Base-by-base conservation (phyloP, 1,140 invertebrate species). In the Coelopa frigida region DNA sequence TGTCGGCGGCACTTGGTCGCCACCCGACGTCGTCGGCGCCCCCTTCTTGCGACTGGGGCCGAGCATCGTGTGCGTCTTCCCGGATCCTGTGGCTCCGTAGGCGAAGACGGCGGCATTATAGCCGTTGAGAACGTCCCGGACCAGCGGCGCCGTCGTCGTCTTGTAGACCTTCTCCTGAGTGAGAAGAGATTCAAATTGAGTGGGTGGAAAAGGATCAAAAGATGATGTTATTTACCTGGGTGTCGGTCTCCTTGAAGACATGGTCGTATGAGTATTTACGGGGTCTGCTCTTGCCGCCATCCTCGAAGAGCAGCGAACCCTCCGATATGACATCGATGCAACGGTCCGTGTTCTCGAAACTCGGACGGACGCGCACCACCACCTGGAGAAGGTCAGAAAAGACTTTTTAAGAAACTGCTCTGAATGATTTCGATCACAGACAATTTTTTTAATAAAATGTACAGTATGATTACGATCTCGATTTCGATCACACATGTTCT, bases 81-180 rank as follows among this genome's bases (percentile, higher is more conserved):
- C 65, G 2, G 61, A 68, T 5, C 62, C 65, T 1, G 62, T 65
- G 0, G 60, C 66, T 11, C 59, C 94, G 65, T 98, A 98, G 3
- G 94, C 94, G 72, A 98, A 97, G 0, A 97, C 90, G 0, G 93
- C 94, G 0, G 88, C 93, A 61, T 96, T 98, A 60, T 93, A 96
- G 5, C 94, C 95, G 36, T 78, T 75, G 1, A 98, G 70, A 1
- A 97, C 91, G 66, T 95, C 89, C 26, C 85, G 78, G 7, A 98
- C 84, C 1, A 96, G 72, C 2, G 86, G 80, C 54, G 87, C 89
- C 48, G 78, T 89, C 0, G 84, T 84, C 2, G 80, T 78, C 44
- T 83, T 80, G 70, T 95, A 96, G 3, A 96, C 88, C 49, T 87
- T 79, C 59, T 87, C 83, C 52, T 52, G 32, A 27, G 14, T 18